Base-by-base conservation (phyloP, 2,113 vertebrate genomes). In the Scatophagus argus region DNA sequence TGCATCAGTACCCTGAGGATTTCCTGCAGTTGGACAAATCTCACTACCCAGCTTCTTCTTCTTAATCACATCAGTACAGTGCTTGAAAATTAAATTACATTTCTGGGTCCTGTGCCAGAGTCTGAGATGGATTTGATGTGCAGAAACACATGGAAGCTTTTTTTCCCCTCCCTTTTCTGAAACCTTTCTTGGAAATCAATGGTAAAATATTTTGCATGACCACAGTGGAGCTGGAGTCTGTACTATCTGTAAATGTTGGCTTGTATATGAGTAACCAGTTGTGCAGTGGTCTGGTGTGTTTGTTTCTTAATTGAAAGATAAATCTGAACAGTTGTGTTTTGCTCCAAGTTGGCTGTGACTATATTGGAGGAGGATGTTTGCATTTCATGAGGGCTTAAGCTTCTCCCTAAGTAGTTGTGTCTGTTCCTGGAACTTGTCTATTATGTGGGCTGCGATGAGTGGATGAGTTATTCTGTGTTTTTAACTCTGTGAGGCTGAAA, bases 51-150 rank as follows among this genome's bases (percentile, higher is more conserved):
- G 46, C 27, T 39, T 32, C 10, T 21, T 31, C 43, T 31, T 38
- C 51, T 63, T 85, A 87, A 89, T 89, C 68, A 61, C 60, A 86
- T 88, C 84, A 75, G 51, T 51, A 44, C 88, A 80, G 25, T 27
- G 66, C 31, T 67, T 83, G 84, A 63, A 81, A 74, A 81, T 77
- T 71, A 46, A 86, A 87, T 87, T 79, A 41, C 52, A 34, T 87
- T 81, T 64, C 52, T 69, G 67, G 72, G 39, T 86, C 31, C 58
- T 61, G 70, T 44, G 75, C 74, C 74, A 82, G 61, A 80, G 46
- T 34, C 52, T 58, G 49, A 76, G 77, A 88, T 80, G 51, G 77
- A 79, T 84, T 59, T 68, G 58, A 79, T 83, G 61, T 67, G 66
- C 73, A 70, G 61, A 74, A 60, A 59, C 64, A 68, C 74, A 54